Evolutionary conservation across 2,888 invertebrate species (phyloP), one percentile per base, ranked within the genome.

Genomic region (Halictus ligatus): DNA sequence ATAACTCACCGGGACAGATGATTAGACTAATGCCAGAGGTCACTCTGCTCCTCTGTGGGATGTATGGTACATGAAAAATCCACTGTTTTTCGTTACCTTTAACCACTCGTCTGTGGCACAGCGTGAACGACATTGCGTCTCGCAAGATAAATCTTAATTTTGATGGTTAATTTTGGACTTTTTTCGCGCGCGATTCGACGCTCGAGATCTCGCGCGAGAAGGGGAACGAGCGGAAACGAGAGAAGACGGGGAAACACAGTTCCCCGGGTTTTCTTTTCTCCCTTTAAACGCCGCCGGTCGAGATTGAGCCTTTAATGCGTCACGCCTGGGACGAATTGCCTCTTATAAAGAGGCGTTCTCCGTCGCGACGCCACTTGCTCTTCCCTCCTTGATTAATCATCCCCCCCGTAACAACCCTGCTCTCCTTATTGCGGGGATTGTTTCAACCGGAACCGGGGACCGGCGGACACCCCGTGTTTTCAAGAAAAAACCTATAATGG

Each of bases 251-350:
- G 78, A 81, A 78, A 69, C n/a, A 69, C n/a, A 73, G 58, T 43
- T 29, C 60, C 29, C n/a, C 48, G 0, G 18, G 13, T 64, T 48
- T 50, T n/a, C 25, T 76, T n/a, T 50, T 54, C 29, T 35, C 21
- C 12, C 82, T 80, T 84, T 75, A 78, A 79, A 77, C 71, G 50
- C 18, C 75, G 67, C 83, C 40, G 67, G 80, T 78, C 81, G 86
- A 89, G 90, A 92, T 91, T 91, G 91, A 92, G 87, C 75, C 88
- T 90, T 92, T 87, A 86, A 88, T 82, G 88, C 89, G 91, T 89
- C 89, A 90, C 89, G 91, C 89, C 92, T 92, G 91, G 91, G 89
- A 93, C 89, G 90, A 93, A 93, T 93, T 92, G 91, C 90, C 88
- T 89, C 89, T 91, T 91, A 92, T 90, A 92, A 90, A 92, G 89